Percentiles rank a stretch among this genome's conserved stretches.
These are phyloP conservation scores for Netelia inedita DNA, from an alignment of 2,888 invertebrate species.

Conservation along the genomic window DNA sequence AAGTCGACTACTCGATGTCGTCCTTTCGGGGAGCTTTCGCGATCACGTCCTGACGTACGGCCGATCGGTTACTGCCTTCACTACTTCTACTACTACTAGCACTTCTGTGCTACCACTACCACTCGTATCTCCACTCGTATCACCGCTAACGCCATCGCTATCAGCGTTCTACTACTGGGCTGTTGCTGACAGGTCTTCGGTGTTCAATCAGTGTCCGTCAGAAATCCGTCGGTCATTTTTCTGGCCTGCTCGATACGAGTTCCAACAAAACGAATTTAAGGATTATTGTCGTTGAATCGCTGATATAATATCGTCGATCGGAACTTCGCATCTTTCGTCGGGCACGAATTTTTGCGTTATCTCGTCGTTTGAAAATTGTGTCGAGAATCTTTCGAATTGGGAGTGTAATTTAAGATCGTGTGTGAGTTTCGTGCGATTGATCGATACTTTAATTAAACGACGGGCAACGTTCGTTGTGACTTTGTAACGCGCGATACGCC, in stretches of 20 bases:
- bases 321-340: no score
- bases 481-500: constrained; percentile 7
- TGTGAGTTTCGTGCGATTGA: background rate
- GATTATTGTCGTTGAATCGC: constrained; percentile 45
- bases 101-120: background rate
- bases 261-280: constrained; percentile 41
- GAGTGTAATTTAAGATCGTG: no score
- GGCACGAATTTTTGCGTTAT: constrained; percentile 20
- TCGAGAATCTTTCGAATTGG: no score
- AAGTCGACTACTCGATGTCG: constrained; percentile 45
- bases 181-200: constrained; percentile 19
- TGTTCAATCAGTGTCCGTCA: constrained; percentile 48
- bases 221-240: constrained; percentile 37
- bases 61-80: constrained; percentile 26
- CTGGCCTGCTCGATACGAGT: constrained; percentile 27
- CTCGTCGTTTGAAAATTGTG: no score
- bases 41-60: constrained; percentile 61
- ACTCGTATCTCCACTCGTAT: background rate
- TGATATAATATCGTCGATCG: constrained; percentile 17
- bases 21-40: constrained; percentile 12
- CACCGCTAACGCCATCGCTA: background rate
- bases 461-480: background rate
- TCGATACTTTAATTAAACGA: background rate
- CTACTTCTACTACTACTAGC: background rate
- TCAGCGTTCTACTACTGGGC: background rate